These are phyloP conservation scores for Crossocerus cetratus DNA, from an alignment of 2,888 invertebrate species.

Conservation along the genomic window DNA sequence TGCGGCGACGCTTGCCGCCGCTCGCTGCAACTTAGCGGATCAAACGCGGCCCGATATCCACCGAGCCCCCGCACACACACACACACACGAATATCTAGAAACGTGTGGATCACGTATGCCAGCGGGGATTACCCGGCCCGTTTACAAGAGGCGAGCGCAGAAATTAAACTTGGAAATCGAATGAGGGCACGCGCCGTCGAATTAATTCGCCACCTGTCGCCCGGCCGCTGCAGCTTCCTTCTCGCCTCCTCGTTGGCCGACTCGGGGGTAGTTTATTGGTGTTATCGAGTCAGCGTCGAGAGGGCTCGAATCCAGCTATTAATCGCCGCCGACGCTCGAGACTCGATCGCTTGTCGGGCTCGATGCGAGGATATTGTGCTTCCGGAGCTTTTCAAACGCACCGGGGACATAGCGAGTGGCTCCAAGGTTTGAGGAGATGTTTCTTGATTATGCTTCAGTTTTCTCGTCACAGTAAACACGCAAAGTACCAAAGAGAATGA, in stretches of 20 bases:
- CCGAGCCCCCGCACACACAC: no score
- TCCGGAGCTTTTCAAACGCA: no score
- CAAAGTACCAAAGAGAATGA: no score
- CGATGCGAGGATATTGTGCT: no score
- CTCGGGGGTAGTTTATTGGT: constrained; percentile 18
- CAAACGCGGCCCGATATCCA: constrained; percentile 21
- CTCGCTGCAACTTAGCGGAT: constrained; percentile 29
- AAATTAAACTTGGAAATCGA: constrained; percentile 53
- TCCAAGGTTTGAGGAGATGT: no score
- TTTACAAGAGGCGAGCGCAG: constrained; percentile 41
- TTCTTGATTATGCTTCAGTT: no score
- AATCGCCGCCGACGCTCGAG: background rate
- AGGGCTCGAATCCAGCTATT: constrained; percentile 24
- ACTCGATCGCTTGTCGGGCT: no score
- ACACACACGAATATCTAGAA: no score
- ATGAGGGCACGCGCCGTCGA: constrained; percentile 35
- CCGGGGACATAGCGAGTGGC: no score
- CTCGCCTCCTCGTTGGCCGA: background rate
- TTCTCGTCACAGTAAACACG: no score
- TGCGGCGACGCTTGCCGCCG: constrained; percentile 20
- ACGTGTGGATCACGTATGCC: constrained; percentile 13
- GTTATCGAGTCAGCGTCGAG: constrained; percentile 23
- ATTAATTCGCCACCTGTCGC: constrained; percentile 50
- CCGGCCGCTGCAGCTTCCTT: constrained; percentile 2
- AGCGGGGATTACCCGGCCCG: constrained; percentile 37